Base-by-base conservation (phyloP, 1,140 invertebrate genomes). In the Oryzaephilus surinamensis region DNA sequence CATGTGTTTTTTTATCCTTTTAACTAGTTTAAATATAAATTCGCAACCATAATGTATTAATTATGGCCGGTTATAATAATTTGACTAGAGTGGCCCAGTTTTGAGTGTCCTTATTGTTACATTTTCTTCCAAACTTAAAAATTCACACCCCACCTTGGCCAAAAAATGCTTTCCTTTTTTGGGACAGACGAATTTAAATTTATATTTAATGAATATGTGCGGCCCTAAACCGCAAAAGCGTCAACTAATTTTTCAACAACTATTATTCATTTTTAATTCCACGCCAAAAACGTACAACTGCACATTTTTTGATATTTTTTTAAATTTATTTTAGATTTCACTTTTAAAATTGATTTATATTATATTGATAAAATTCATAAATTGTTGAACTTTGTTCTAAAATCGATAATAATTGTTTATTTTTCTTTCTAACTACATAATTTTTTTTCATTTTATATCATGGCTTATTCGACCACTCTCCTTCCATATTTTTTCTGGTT, bases 1-100 rank as follows among this genome's bases (percentile, higher is more conserved):
- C 3, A 24, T 24, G n/a, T n/a, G n/a, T n/a, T n/a, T n/a, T n/a
- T n/a, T n/a, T n/a, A n/a, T n/a, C n/a, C n/a, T n/a, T n/a, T n/a
- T n/a, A n/a, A n/a, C n/a, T n/a, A n/a, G 11, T 24, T 24, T 58
- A 53, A 55, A 52, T 58, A 58, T 24, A 11, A 27, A 52, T 54
- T 32, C 45, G 46, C 45, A 49, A 39, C 45, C 45, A 31, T 14
- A 33, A 53, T 49, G 23, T 24, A 7, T 59, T 62, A 61, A 62
- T 62, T 62, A 5, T 20, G n/a, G 50, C 48, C 47, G 45, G 51
- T 20, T 5, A 20, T 20, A 20, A 60, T 62, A 62, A 62, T 62
- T 62, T 62, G 60, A 62, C 60, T 62, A 62, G 55, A 58, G 50
- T 53, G 51, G 55, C 53, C 49, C 50, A 55, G 54, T 52, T n/a